A percentile compares a stretch with the other conserved stretches of the same genome.
Evolutionary conservation across 2,888 invertebrate genomes (phyloP).

Genomic region (Tolmerus cingulatus): DNA sequence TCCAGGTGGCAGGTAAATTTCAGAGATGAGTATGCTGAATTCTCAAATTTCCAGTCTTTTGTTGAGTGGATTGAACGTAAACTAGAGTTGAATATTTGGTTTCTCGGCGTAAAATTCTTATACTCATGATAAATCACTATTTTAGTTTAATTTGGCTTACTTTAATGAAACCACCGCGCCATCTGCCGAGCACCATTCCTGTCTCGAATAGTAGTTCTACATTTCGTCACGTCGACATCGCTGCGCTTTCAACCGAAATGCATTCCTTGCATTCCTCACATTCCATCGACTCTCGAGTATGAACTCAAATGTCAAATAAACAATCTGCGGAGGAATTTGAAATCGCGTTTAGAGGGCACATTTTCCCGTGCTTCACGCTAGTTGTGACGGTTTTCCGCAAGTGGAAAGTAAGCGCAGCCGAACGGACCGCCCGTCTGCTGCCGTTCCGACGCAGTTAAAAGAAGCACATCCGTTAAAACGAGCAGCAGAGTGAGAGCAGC

Average conservation of each 20-base stretch:
- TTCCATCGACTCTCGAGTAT: slow-evolving; percentile 44
- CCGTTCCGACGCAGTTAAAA: neutral
- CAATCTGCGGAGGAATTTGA: slow-evolving; percentile 42
- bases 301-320: slow-evolving; percentile 49
- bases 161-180: neutral
- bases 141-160: neutral
- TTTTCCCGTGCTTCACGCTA: slow-evolving; percentile 28
- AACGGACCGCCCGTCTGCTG: neutral
- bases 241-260: slow-evolving; percentile 49
- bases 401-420: neutral
- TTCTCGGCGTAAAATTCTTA: neutral
- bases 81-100: neutral
- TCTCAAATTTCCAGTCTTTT: neutral
- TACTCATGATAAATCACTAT: neutral
- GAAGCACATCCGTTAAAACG: slow-evolving; percentile 12
- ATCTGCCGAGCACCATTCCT: neutral
- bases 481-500: neutral
- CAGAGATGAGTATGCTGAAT: neutral
- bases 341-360: slow-evolving; percentile 39
- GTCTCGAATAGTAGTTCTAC: neutral
- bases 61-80: neutral
- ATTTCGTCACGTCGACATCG: slow-evolving; percentile 38
- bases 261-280: slow-evolving; percentile 48
- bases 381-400: slow-evolving; percentile 21
- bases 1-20: neutral